A percentile compares a stretch with the other conserved stretches of the same genome.
Evolutionary conservation across 2,888 invertebrate genomes (phyloP).

Genomic region (Masnerella sp.): DNA sequence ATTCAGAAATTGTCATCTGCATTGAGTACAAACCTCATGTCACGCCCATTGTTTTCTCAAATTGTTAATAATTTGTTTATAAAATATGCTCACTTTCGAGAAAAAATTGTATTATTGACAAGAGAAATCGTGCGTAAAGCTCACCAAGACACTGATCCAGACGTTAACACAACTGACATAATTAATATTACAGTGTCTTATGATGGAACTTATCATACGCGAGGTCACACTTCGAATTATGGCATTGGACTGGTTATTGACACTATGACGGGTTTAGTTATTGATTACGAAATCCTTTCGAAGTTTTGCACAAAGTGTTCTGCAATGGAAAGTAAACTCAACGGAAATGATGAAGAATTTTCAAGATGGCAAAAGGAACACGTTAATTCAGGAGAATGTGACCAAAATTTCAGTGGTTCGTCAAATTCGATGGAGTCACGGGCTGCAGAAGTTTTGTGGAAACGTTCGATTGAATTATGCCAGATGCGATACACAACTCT

Average conservation of each 20-base stretch:
- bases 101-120: constrained; percentile 9
- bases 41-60: neutral
- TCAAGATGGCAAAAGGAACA: constrained; percentile 5
- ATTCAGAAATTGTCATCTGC: constrained; percentile 11
- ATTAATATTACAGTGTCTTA: constrained; percentile 17
- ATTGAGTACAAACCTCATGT: constrained; percentile 14
- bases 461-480: constrained; percentile 5
- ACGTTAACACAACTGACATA: constrained; percentile 7
- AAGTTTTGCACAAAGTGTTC: constrained; percentile 24
- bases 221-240: constrained; percentile 12
- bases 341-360: constrained; percentile 5
- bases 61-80: constrained; percentile 3
- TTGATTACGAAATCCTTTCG: constrained; percentile 19
- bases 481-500: constrained; percentile 19
- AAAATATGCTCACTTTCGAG: constrained; percentile 7
- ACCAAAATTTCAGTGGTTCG: constrained; percentile 20
- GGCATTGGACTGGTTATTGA: constrained; percentile 16
- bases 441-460: constrained; percentile 25
- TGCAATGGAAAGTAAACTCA: constrained; percentile 18
- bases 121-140: constrained; percentile 18
- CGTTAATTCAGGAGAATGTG: neutral
- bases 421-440: constrained; percentile 17
- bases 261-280: constrained; percentile 3
- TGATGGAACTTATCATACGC: constrained; percentile 24
- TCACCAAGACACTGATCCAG: neutral